Percentiles rank a stretch among this genome's conserved stretches.
Conservation (phyloP, 2,888 invertebrate genomes). For the Merodon equestris region DNA sequence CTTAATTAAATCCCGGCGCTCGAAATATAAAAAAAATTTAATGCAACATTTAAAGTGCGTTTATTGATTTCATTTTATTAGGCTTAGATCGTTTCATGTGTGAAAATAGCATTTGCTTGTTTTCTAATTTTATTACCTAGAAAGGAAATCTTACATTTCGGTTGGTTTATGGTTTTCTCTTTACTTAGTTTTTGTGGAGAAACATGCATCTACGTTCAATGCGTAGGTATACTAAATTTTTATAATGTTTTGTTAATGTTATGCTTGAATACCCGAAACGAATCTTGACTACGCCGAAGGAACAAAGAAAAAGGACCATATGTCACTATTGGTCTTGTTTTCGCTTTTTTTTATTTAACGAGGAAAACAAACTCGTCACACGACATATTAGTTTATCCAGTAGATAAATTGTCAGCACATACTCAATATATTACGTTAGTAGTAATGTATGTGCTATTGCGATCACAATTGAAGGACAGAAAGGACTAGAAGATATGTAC, state of each 20-base stretch:
- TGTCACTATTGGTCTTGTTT: conserved; percentile 60
- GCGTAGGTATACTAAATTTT: conserved; percentile 45
- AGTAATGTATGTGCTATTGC: conserved; percentile 2
- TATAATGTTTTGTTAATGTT: conserved; percentile 43
- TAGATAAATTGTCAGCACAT: not conserved
- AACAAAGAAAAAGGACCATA: conserved; percentile 64
- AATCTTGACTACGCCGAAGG: no score
- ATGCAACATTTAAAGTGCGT: no score
- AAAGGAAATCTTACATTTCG: conserved; percentile 64
- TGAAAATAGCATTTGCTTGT: conserved; percentile 54
- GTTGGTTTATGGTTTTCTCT: conserved; percentile 61
- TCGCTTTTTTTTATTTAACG: conserved; percentile 47
- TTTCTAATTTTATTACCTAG: conserved; percentile 66
- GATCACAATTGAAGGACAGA: conserved; percentile 32
- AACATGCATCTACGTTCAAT: conserved; percentile 53
- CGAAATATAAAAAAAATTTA: no score
- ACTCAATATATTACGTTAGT: conserved; percentile 22
- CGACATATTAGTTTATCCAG: conserved; percentile 38
- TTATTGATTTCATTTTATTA: no score
- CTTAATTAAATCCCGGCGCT: no score
- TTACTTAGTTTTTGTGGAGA: conserved; percentile 46
- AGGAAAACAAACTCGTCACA: conserved; percentile 48
- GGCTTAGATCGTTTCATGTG: no score
- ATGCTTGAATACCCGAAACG: conserved; percentile 54
- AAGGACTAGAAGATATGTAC: conserved; percentile 16